Percentiles rank a stretch among this genome's conserved stretches.
Conservation (phyloP, 2,113 vertebrate genomes). For the Peromyscus leucopus region DNA sequence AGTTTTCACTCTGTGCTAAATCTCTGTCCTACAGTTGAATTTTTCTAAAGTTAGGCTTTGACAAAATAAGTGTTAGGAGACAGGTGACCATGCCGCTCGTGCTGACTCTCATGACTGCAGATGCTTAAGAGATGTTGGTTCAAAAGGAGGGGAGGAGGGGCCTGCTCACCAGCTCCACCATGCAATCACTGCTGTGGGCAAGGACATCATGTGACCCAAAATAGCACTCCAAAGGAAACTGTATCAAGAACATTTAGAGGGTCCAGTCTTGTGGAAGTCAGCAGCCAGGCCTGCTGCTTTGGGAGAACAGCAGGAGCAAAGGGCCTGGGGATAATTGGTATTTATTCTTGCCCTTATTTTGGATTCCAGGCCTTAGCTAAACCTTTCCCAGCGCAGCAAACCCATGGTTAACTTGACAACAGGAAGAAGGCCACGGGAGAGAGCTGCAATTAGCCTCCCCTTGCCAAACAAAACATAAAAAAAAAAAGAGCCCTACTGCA, state of each 20-base stretch:
- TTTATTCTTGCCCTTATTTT: conserved; percentile 78
- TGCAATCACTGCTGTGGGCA: not conserved
- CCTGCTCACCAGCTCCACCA: not conserved
- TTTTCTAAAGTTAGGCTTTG: conserved; percentile 9
- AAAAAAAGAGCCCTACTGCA: not conserved
- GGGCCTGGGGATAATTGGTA: conserved; percentile 72
- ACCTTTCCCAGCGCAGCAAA: conserved; percentile 69
- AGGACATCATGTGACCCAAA: not conserved
- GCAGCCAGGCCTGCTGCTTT: not conserved
- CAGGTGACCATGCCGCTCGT: not conserved
- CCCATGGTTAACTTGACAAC: conserved; percentile 73
- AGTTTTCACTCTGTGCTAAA: not conserved
- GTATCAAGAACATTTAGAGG: not conserved
- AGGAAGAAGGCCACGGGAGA: conserved; percentile 58
- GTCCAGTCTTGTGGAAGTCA: not conserved
- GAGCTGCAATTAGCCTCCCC: conserved; percentile 76
- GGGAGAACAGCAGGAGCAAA: not conserved
- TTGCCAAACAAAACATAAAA: conserved; percentile 72
- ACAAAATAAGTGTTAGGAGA: conserved; percentile 4
- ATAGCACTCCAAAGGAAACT: not conserved
- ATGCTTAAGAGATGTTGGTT: not conserved
- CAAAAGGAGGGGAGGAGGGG: not conserved
- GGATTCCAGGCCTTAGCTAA: conserved; percentile 78
- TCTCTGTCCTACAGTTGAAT: not conserved
- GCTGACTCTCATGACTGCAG: not conserved